A percentile compares a stretch with the other conserved stretches of the same genome.
These are phyloP conservation scores for Archegozetes longisetosus DNA, from an alignment of 1,140 invertebrate species.

Conservation along the genomic window DNA sequence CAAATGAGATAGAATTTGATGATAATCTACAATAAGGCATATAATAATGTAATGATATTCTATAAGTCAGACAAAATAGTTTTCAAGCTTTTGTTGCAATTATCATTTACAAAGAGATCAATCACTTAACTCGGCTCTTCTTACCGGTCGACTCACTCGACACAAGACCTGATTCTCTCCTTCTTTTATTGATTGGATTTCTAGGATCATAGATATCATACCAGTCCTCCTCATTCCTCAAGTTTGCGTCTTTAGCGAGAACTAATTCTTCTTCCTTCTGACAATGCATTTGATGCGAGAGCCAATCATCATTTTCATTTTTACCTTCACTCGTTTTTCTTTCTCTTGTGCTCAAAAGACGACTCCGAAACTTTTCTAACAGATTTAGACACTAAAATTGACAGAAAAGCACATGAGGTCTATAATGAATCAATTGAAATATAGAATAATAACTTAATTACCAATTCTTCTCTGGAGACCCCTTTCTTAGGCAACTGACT, in stretches of 20 bases:
- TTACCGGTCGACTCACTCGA: not conserved
- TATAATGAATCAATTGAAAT: not conserved
- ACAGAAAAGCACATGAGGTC: not conserved
- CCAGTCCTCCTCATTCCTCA: constrained; percentile 71
- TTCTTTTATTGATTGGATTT: constrained; percentile 79
- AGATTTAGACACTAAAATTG: constrained; percentile 45
- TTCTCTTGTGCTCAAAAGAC: constrained; percentile 49
- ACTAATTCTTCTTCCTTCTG: constrained; percentile 44
- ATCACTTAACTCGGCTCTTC: too few relatives aligned
- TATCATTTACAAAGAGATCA: too few relatives aligned
- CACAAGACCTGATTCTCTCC: constrained; percentile 41
- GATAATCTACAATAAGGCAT: too few relatives aligned
- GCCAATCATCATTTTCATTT: constrained; percentile 5
- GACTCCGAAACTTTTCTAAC: constrained; percentile 63
- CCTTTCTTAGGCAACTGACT: constrained; percentile 39
- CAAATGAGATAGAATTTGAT: too few relatives aligned
- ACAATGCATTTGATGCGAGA: constrained; percentile 11
- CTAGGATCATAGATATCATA: constrained; percentile 90
- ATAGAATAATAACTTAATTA: constrained; percentile 29
- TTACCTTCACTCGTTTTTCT: constrained; percentile 21
- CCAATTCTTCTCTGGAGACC: constrained; percentile 17
- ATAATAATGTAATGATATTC: too few relatives aligned
- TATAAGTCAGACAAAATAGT: too few relatives aligned
- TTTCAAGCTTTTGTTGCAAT: too few relatives aligned
- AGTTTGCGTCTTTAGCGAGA: constrained; percentile 87